These are phyloP conservation scores for Ernsta delagoae DNA, from an alignment of 2,888 invertebrate species.

Conservation along the genomic window DNA sequence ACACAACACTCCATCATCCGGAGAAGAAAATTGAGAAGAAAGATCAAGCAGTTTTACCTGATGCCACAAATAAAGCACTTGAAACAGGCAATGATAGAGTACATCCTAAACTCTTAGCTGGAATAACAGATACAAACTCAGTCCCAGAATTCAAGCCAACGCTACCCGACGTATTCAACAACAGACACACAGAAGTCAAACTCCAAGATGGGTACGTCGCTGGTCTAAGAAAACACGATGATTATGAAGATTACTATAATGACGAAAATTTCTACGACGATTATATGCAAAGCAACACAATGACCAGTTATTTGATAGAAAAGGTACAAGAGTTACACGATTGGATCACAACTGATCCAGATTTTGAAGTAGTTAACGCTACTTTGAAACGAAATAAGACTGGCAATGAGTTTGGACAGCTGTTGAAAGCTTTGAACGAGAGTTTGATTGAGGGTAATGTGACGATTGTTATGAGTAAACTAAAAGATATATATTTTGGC, in stretches of 20 bases:
- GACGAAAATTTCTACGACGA: constrained; percentile 76
- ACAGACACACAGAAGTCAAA: constrained; percentile 47
- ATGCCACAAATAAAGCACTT: neutral
- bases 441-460: constrained; percentile 79
- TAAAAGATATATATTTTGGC: constrained; percentile 81
- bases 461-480: constrained; percentile 75
- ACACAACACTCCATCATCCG: constrained; percentile 57
- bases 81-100: constrained; percentile 7
- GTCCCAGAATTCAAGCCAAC: constrained; percentile 72
- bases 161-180: constrained; percentile 54
- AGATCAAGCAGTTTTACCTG: constrained; percentile 55
- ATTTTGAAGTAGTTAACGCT: constrained; percentile 54
- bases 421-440: constrained; percentile 80
- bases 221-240: constrained; percentile 51
- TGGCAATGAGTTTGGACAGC: constrained; percentile 61
- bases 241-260: constrained; percentile 73
- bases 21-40: constrained; percentile 75
- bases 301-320: constrained; percentile 79
- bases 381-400: constrained; percentile 49
- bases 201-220: constrained; percentile 60
- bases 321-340: constrained; percentile 81
- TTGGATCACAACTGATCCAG: constrained; percentile 74
- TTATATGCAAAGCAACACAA: constrained; percentile 75
- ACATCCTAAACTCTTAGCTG: constrained; percentile 19
- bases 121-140: neutral